phyloP scores from a whole-genome alignment of 2,113 vertebrate species.

The Noctilio leporinus region DNA sequence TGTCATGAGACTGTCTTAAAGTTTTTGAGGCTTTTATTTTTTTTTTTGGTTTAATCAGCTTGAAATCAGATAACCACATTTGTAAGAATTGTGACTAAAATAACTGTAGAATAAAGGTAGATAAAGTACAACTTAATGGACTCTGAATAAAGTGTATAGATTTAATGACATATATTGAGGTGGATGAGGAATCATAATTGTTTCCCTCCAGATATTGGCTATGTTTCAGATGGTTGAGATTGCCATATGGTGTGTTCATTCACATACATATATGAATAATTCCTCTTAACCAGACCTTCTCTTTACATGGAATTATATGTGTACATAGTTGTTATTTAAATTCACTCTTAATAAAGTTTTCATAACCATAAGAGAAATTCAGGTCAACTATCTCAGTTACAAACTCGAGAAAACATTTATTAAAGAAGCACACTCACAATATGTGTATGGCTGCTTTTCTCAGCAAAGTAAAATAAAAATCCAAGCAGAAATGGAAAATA shows the following conservation, averaged over 20 bases:
- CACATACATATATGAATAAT: background rate
- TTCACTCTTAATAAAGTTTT: background rate
- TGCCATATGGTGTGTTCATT: background rate
- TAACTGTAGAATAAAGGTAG: background rate
- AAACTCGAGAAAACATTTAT: background rate
- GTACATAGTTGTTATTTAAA: background rate
- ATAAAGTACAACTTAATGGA: background rate
- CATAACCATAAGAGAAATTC: background rate
- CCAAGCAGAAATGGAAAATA: background rate
- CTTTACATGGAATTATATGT: background rate
- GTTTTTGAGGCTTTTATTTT: conserved; percentile 11
- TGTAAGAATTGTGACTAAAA: conserved; percentile 11
- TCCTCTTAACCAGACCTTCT: background rate
- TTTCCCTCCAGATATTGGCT: background rate
- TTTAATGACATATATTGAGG: background rate
- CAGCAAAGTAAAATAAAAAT: background rate
- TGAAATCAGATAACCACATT: conserved; percentile 19
- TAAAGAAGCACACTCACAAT: background rate
- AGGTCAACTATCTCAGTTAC: background rate
- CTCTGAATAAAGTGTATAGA: background rate
- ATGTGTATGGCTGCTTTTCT: background rate
- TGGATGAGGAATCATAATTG: background rate
- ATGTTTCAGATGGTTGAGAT: background rate
- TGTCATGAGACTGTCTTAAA: background rate
- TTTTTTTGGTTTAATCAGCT: conserved; percentile 19